Conservation (phyloP, 2,113 vertebrate genomes). For the Coracopsis vasa region DNA sequence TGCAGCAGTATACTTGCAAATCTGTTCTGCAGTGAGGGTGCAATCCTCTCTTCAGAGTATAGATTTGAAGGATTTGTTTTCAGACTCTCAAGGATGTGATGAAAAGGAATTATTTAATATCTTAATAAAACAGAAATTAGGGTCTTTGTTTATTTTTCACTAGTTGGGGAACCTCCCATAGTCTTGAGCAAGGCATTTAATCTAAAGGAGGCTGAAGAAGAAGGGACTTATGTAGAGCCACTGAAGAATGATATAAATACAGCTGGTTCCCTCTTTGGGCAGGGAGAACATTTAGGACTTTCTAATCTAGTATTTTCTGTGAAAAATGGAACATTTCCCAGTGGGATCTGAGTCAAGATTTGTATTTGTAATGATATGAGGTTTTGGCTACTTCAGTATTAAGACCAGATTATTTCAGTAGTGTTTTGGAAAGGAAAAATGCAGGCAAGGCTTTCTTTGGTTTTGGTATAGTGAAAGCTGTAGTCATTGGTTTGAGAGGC, state of each 20-base stretch:
- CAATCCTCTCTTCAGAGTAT: neutral
- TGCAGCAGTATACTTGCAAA: constrained; percentile 6
- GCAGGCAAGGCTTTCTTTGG: neutral
- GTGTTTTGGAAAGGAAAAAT: neutral
- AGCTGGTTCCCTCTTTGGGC: neutral
- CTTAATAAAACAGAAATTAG: neutral
- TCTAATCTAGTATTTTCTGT: neutral
- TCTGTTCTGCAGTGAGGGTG: constrained; percentile 38
- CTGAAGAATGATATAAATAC: neutral
- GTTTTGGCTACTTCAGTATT: neutral
- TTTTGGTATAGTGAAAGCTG: neutral
- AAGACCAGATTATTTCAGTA: neutral
- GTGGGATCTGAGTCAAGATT: neutral
- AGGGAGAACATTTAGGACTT: neutral
- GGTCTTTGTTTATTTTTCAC: neutral
- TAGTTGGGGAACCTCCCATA: neutral
- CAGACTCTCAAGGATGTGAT: neutral
- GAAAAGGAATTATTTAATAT: neutral
- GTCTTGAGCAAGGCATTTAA: neutral
- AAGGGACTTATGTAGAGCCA: neutral
- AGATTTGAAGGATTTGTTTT: constrained; percentile 1
- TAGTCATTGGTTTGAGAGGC: neutral
- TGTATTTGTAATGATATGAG: neutral
- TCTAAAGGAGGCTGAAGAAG: neutral
- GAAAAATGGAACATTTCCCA: neutral